A percentile compares a stretch with the other conserved stretches of the same genome.
phyloP scores from a whole-genome alignment of 64 coral and sea anemone genomes.

The Porites lutea region DNA sequence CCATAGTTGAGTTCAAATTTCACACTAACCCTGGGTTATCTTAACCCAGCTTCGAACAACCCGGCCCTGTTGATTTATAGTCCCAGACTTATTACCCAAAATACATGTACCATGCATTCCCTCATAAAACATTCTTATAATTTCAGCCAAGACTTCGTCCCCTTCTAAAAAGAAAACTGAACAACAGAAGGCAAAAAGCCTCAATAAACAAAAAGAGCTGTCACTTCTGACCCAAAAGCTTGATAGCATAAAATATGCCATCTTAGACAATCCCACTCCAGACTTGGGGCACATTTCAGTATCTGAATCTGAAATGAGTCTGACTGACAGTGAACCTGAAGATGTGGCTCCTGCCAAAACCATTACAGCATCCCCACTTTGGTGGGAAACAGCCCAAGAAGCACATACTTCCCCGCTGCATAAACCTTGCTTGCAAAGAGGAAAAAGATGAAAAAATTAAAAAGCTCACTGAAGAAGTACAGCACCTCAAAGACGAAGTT shows the following conservation, averaged over 20 bases:
- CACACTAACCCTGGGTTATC: too few relatives aligned
- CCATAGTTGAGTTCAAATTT: too few relatives aligned
- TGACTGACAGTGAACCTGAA: conserved; percentile 9
- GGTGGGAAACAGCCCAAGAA: conserved; percentile 40
- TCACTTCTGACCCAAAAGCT: conserved; percentile 22
- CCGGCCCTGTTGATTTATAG: background rate
- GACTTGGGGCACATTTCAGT: background rate
- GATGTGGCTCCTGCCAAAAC: background rate
- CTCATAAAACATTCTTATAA: too few relatives aligned
- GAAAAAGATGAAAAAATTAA: conserved; percentile 22
- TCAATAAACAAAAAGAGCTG: conserved; percentile 9
- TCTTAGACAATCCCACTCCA: background rate
- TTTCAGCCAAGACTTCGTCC: too few relatives aligned
- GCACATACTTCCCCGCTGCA: conserved; percentile 9
- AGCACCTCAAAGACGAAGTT: conserved; percentile 25
- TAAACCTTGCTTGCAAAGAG: conserved; percentile 48
- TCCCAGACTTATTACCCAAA: too few relatives aligned
- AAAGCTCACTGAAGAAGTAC: conserved; percentile 39
- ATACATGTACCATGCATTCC: too few relatives aligned
- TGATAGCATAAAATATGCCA: background rate
- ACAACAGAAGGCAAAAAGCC: background rate
- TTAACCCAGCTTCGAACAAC: too few relatives aligned
- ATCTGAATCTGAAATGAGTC: background rate
- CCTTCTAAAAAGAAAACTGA: too few relatives aligned
- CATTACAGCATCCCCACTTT: conserved; percentile 42